Percentiles rank a stretch among this genome's conserved stretches.
These are phyloP conservation scores for Helleia helle DNA, from an alignment of 2,888 invertebrate species.

Conservation along the genomic window DNA sequence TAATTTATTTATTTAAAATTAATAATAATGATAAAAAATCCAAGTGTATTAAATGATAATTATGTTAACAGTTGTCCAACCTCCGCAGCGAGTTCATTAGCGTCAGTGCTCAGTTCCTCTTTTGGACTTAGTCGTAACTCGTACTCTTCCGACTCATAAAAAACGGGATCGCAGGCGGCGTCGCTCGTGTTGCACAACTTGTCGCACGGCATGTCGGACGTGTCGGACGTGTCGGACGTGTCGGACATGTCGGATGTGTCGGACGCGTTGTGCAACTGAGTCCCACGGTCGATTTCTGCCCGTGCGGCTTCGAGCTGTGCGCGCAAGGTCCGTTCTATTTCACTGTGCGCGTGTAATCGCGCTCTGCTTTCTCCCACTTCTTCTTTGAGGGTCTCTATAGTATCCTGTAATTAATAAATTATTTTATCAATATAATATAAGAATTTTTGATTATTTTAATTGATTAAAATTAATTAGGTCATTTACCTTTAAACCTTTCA, in stretches of 20 bases:
- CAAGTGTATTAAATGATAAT: too few species aligned
- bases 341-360: constrained; percentile 58
- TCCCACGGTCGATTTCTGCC: constrained; percentile 35
- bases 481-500: constrained; percentile 60
- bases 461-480: too few species aligned
- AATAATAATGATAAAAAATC: too few species aligned
- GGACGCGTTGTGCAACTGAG: background rate
- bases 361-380: constrained; percentile 62
- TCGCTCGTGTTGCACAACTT: constrained; percentile 5
- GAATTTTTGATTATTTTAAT: too few species aligned
- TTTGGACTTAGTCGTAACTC: constrained; percentile 45
- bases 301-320: constrained; percentile 63
- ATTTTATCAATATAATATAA: too few species aligned
- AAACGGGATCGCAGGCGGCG: constrained; percentile 61
- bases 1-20: too few species aligned
- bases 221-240: background rate
- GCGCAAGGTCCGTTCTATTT: constrained; percentile 59
- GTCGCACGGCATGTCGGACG: background rate
- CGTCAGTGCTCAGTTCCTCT: constrained; percentile 60
- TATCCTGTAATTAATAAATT: constrained; percentile 49
- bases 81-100: constrained; percentile 62
- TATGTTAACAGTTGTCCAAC: constrained; percentile 26
- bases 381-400: constrained; percentile 60
- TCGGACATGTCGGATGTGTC: background rate
- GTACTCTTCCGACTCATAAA: constrained; percentile 51